Evolutionary conservation across 53 echinoderm and acorn worm species (phyloP).

Genomic region (Temnopleurus reevesii): DNA sequence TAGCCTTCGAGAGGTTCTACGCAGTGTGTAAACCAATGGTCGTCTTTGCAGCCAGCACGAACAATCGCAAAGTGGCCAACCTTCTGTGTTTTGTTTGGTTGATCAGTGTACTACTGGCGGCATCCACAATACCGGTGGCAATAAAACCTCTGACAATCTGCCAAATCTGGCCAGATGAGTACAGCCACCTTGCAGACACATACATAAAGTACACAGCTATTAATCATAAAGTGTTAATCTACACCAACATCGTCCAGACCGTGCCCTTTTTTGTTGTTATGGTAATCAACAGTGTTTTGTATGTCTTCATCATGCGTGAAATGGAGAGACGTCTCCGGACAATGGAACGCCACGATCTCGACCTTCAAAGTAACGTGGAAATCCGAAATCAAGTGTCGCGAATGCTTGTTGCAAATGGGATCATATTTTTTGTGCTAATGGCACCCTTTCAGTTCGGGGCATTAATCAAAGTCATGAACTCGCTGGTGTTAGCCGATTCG

Average conservation of each 20-base stretch:
- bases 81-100: constrained; percentile 64
- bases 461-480: background rate
- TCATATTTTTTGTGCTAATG: constrained; percentile 77
- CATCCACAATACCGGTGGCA: constrained; percentile 66
- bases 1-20: constrained; percentile 78
- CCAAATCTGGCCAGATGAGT: constrained; percentile 72
- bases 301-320: constrained; percentile 76
- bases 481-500: background rate
- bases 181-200: constrained; percentile 17
- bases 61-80: constrained; percentile 60
- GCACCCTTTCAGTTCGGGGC: constrained; percentile 73
- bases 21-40: constrained; percentile 86
- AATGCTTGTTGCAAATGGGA: constrained; percentile 82
- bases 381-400: constrained; percentile 84
- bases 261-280: constrained; percentile 86
- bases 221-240: constrained; percentile 34
- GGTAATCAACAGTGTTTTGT: constrained; percentile 74
- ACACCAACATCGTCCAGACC: constrained; percentile 66
- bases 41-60: constrained; percentile 63
- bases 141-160: constrained; percentile 44
- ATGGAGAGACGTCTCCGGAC: constrained; percentile 76
- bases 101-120: constrained; percentile 64
- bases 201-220: constrained; percentile 57
- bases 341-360: constrained; percentile 76
- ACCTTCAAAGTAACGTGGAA: constrained; percentile 74